Conservation (phyloP, 2,888 invertebrate species). For the Pseudococcus longispinus region DNA sequence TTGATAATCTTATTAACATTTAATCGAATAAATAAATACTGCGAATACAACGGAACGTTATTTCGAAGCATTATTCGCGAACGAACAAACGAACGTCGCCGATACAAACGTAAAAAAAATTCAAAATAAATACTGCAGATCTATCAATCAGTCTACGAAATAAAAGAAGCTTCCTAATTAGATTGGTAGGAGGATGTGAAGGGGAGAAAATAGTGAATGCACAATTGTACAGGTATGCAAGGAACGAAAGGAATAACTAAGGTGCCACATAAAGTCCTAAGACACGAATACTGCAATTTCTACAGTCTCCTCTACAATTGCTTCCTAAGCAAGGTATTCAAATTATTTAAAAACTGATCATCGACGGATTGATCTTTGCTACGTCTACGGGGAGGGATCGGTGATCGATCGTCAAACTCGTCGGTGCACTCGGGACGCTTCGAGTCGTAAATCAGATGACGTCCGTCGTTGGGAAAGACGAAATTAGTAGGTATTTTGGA, state of each 20-base stretch:
- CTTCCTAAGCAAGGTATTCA: constrained; percentile 66
- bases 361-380: neutral
- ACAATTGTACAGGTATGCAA: too few species aligned
- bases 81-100: neutral
- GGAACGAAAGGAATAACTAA: neutral
- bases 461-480: constrained; percentile 34
- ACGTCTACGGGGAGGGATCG: neutral
- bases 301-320: constrained; percentile 62
- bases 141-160: constrained; percentile 51
- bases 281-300: neutral
- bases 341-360: constrained; percentile 65
- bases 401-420: neutral
- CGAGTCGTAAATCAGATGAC: constrained; percentile 50
- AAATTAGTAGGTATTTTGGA: constrained; percentile 52
- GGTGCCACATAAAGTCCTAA: neutral
- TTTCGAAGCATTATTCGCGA: neutral
- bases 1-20: neutral
- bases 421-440: neutral
- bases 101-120: constrained; percentile 58
- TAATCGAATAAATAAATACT: constrained; percentile 2
- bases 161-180: constrained; percentile 52
- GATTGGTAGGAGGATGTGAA: neutral
- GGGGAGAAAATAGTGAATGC: neutral
- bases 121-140: constrained; percentile 60
- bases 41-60: neutral